phyloP scores from a whole-genome alignment of 2,113 vertebrate genomes.

The Pollachius pollachius region DNA sequence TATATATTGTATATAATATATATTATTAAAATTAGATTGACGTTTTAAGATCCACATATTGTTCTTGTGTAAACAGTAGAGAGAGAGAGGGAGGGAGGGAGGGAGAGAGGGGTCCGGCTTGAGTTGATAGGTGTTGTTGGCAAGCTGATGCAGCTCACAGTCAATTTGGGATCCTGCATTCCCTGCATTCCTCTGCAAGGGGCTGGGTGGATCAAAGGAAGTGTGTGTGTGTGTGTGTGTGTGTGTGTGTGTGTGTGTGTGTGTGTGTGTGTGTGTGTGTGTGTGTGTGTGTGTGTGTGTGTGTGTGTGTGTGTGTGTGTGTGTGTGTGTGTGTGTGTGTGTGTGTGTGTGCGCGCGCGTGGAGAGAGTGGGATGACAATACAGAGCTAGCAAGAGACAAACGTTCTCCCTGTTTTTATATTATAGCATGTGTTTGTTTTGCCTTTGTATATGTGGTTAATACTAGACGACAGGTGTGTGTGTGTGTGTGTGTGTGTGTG shows the following conservation, averaged over 20 bases:
- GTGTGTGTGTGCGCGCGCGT: slow-evolving; percentile 5
- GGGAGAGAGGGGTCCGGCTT: neutral
- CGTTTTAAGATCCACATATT: too few relatives aligned
- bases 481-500: neutral
- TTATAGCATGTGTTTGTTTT: neutral
- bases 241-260: slow-evolving; percentile 1
- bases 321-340: slow-evolving; percentile 15
- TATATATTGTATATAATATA: too few relatives aligned
- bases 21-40: too few relatives aligned
- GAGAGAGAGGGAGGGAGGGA: too few relatives aligned
- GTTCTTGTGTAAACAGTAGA: too few relatives aligned
- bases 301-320: neutral
- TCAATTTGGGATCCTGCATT: slow-evolving; percentile 51
- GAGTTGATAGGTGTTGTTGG: slow-evolving; percentile 3
- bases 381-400: slow-evolving; percentile 3
- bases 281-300: slow-evolving; percentile 12
- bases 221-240: slow-evolving; percentile 14
- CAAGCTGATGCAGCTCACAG: slow-evolving; percentile 21
- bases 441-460: too few relatives aligned
- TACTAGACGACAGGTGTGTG: too few relatives aligned
- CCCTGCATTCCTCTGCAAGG: slow-evolving; percentile 52
- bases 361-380: slow-evolving; percentile 19
- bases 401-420: neutral
- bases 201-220: slow-evolving; percentile 48
- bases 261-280: neutral